phyloP scores from a whole-genome alignment of 2,888 invertebrate genomes.

The Ichneumoninae sp. region DNA sequence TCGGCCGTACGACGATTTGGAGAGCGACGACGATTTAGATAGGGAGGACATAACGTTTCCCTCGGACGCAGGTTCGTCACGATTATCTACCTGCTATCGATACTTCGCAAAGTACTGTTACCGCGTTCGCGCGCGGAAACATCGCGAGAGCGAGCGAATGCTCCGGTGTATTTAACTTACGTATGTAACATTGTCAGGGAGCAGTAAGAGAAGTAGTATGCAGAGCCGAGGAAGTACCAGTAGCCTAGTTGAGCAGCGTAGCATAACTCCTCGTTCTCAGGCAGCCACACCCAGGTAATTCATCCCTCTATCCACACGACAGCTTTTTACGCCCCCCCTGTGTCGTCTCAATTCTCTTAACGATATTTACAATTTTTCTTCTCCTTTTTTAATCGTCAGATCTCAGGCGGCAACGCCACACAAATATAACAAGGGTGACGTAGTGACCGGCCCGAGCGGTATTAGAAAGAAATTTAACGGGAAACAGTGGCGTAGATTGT shows the following conservation, averaged over 20 bases:
- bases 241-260: conserved; percentile 91
- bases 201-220: conserved; percentile 95
- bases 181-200: conserved; percentile 91
- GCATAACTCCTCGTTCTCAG: conserved; percentile 95
- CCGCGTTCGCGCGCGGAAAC: conserved; percentile 1
- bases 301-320: conserved; percentile 25
- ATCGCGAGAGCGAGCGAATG: conserved; percentile 36
- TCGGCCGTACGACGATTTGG: conserved; percentile 91
- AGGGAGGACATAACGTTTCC: conserved; percentile 94
- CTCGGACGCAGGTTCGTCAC: conserved; percentile 88
- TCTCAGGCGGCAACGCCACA: conserved; percentile 97
- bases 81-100: conserved; percentile 17
- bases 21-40: conserved; percentile 95
- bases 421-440: conserved; percentile 99
- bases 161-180: conserved; percentile 77
- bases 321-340: not conserved
- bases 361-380: conserved; percentile 38
- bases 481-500: conserved; percentile 99
- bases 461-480: conserved; percentile 99
- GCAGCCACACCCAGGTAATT: conserved; percentile 94
- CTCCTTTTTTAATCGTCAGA: conserved; percentile 81
- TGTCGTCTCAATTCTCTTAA: conserved; percentile 3
- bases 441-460: conserved; percentile 96
- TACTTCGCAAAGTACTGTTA: not conserved
- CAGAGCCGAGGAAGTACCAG: conserved; percentile 97